Percentiles rank a stretch among this genome's conserved stretches.
Conservation (phyloP, 2,888 invertebrate genomes). For the Pollenia amentaria region DNA sequence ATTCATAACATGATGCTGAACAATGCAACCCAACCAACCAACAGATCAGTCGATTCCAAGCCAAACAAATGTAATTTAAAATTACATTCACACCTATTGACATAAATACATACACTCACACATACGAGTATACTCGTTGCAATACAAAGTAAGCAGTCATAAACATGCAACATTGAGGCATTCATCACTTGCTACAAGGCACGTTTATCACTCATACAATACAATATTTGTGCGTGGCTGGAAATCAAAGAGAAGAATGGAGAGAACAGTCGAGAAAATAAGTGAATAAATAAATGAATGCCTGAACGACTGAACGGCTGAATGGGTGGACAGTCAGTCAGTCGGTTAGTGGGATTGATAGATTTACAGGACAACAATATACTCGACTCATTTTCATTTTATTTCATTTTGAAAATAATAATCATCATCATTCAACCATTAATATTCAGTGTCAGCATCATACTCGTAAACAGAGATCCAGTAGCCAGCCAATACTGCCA, state of each 20-base stretch:
- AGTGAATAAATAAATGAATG: constrained; percentile 5
- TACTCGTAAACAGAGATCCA: constrained; percentile 9
- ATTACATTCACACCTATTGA: constrained; percentile 52
- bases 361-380: constrained; percentile 30
- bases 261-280: neutral
- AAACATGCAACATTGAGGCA: constrained; percentile 55
- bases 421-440: constrained; percentile 53
- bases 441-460: constrained; percentile 57
- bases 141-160: constrained; percentile 50
- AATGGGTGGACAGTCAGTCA: neutral
- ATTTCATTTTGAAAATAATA: constrained; percentile 54
- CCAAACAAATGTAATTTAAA: constrained; percentile 50
- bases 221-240: constrained; percentile 33
- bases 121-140: neutral
- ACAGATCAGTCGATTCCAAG: neutral
- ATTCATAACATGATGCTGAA: constrained; percentile 69
- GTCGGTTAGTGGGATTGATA: neutral
- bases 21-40: constrained; percentile 5
- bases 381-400: constrained; percentile 53
- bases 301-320: neutral
- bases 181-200: constrained; percentile 60
- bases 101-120: neutral
- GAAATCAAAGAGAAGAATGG: constrained; percentile 2
- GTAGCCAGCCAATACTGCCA: constrained; percentile 10
- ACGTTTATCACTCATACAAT: constrained; percentile 54